Conservation (phyloP, 2,888 invertebrate species). For the Dynastes tityus region DNA sequence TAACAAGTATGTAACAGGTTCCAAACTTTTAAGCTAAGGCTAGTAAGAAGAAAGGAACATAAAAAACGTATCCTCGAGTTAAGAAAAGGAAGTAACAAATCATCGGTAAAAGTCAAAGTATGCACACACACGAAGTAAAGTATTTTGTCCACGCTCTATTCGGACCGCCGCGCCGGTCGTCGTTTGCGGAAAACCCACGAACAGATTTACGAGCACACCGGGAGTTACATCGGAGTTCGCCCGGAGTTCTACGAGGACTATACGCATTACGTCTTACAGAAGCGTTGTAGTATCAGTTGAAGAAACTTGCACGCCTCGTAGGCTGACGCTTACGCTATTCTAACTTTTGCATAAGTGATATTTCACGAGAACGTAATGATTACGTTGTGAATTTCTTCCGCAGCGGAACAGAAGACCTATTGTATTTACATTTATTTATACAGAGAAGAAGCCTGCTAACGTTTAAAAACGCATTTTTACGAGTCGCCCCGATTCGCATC, state of each 20-base stretch:
- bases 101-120: slow-evolving; percentile 42
- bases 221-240: slow-evolving; percentile 51
- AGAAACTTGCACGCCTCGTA: background rate
- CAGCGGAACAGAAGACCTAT: slow-evolving; percentile 9
- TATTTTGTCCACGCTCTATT: slow-evolving; percentile 39
- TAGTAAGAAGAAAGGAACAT: background rate
- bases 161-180: slow-evolving; percentile 47
- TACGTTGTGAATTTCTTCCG: slow-evolving; percentile 20
- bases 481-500: background rate
- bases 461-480: slow-evolving; percentile 35
- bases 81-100: slow-evolving; percentile 43
- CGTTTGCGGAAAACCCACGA: slow-evolving; percentile 54
- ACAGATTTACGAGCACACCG: slow-evolving; percentile 56
- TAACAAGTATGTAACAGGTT: slow-evolving; percentile 30
- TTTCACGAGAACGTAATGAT: slow-evolving; percentile 49
- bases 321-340: slow-evolving; percentile 46
- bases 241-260: slow-evolving; percentile 27
- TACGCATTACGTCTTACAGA: slow-evolving; percentile 25
- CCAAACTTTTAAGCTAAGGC: background rate
- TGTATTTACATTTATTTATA: slow-evolving; percentile 40
- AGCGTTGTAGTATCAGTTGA: slow-evolving; percentile 23
- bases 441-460: background rate
- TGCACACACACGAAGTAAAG: slow-evolving; percentile 28
- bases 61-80: background rate
- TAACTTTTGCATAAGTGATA: slow-evolving; percentile 52